Conservation (phyloP, 2,113 vertebrate species). For the Conger conger region DNA sequence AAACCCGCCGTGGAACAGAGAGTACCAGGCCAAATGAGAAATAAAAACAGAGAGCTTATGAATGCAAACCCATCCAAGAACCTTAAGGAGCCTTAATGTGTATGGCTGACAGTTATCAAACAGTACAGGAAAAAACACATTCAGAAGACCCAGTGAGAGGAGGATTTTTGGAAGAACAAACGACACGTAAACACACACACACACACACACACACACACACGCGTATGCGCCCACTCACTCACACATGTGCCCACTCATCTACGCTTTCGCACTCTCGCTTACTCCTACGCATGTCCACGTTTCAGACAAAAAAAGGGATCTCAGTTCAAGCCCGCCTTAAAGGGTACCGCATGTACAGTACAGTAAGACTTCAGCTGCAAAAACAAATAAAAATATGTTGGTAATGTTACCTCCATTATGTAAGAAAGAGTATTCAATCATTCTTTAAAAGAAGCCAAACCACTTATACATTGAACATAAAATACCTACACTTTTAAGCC, state of each 20-base stretch:
- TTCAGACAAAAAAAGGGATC: neutral
- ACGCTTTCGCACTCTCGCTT: neutral
- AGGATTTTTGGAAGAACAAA: conserved; percentile 9
- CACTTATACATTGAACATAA: too few species aligned
- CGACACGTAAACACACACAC: neutral
- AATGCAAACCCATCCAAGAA: neutral
- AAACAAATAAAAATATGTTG: too few species aligned
- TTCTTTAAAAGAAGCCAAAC: too few species aligned
- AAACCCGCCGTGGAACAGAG: conserved; percentile 54
- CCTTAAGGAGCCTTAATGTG: conserved; percentile 1
- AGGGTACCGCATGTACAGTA: neutral
- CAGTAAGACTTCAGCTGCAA: neutral
- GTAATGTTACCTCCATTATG: too few species aligned
- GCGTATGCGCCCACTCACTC: conserved; percentile 12
- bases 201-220: conserved; percentile 10
- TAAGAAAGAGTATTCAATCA: too few species aligned
- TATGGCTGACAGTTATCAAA: neutral
- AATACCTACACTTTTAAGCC: too few species aligned
- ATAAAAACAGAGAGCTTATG: neutral
- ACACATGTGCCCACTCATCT: conserved; percentile 1
- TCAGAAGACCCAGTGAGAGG: neutral
- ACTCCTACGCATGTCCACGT: neutral
- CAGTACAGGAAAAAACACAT: neutral
- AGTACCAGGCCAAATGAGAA: conserved; percentile 35
- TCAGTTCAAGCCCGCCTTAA: neutral